Conservation (phyloP, 1,140 invertebrate species). For the Thrips palmi region DNA sequence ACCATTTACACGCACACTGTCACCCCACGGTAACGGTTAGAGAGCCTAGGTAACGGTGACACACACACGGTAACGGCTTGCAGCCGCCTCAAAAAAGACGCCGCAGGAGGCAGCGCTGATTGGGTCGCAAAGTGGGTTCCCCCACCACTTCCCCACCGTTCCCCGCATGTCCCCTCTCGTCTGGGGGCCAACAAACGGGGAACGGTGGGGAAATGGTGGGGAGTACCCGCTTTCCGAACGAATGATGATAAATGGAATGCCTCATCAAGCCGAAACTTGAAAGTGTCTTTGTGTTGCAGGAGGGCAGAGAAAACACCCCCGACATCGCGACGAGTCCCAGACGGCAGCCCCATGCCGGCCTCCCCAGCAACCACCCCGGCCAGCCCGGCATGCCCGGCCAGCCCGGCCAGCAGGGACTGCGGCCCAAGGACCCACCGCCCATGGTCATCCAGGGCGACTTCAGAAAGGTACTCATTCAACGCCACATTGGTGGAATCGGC, state of each 20-base stretch:
- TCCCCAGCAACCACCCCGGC: constrained; percentile 27
- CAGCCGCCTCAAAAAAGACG: too few species aligned
- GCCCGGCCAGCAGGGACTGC: constrained; percentile 38
- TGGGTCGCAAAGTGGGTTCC: constrained; percentile 17
- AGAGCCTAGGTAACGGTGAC: too few species aligned
- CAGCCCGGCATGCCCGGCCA: too few species aligned
- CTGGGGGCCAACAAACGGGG: constrained; percentile 20
- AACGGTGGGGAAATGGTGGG: constrained; percentile 22
- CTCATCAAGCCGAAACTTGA: background rate
- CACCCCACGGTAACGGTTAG: too few species aligned
- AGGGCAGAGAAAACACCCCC: constrained; percentile 71
- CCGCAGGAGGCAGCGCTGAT: too few species aligned
- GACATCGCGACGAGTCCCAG: constrained; percentile 77
- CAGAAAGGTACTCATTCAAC: constrained; percentile 47
- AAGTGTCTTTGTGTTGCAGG: constrained; percentile 30
- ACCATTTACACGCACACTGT: too few species aligned
- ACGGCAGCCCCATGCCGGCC: constrained; percentile 44
- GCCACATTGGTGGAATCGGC: background rate
- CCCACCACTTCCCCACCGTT: constrained; percentile 25
- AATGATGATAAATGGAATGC: background rate
- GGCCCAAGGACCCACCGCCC: constrained; percentile 46
- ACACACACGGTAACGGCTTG: too few species aligned
- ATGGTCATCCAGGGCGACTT: constrained; percentile 88
- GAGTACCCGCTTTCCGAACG: constrained; percentile 1
- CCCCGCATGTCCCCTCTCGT: constrained; percentile 19